Percentiles rank a stretch among this genome's conserved stretches.
phyloP scores from a whole-genome alignment of 2,888 invertebrate species.

The Capitulum mitella region DNA sequence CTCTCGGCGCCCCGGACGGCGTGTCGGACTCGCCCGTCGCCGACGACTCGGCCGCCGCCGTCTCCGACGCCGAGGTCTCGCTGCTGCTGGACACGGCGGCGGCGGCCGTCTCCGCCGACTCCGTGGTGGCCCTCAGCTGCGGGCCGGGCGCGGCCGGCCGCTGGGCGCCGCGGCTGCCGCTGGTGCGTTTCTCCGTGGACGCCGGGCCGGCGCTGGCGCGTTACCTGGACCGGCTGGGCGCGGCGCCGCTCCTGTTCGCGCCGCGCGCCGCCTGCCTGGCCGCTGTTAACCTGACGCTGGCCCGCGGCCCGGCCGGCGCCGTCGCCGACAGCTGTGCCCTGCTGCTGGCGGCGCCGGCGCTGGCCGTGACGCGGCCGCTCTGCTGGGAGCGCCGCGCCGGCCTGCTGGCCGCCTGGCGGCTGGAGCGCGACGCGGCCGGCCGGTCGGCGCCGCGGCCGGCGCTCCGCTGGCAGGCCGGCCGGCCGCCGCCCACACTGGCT shows the following conservation, averaged over 20 bases:
- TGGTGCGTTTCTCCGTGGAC: not conserved
- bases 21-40: too few species aligned
- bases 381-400: not conserved
- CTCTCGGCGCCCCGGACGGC: too few species aligned
- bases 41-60: too few species aligned
- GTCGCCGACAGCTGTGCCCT: not conserved
- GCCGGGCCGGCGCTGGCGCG: not conserved
- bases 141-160: not conserved
- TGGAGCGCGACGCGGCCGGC: not conserved
- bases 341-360: not conserved
- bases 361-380: constrained; percentile 11
- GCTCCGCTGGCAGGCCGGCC: not conserved
- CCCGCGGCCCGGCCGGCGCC: not conserved
- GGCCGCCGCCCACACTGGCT: not conserved
- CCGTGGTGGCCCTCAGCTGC: not conserved
- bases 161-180: not conserved
- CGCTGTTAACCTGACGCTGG: not conserved
- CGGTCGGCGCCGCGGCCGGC: not conserved
- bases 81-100: not conserved
- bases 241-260: not conserved
- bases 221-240: not conserved
- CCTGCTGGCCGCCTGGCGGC: not conserved
- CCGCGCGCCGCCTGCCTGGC: not conserved
- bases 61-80: not conserved
- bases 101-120: not conserved